Evolutionary conservation across 2,888 invertebrate genomes (phyloP), one percentile per base, ranked within the genome.

Genomic region (Rugalucina vietnamica): DNA sequence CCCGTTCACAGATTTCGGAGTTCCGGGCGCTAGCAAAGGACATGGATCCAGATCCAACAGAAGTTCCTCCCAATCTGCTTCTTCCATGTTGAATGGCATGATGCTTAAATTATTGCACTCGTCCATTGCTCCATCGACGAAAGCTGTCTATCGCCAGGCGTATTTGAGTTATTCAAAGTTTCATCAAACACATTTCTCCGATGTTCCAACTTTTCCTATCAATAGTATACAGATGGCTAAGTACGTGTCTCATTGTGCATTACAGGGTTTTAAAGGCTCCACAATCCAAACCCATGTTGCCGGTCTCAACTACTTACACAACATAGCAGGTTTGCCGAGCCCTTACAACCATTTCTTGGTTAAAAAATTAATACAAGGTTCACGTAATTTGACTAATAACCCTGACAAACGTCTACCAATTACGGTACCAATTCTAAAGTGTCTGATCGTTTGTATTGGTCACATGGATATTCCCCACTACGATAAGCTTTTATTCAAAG

Each of bases 1-100:
- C 69, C 29, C 76, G 76, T 27, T 76, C 69, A 18, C 76, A 76
- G 76, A 36, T 65, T 39, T 1, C 37, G 5, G 27, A 32, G 24
- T 76, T 76, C 50, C 27, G 18, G 0, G 1, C 14, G n/a, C 5
- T 4, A 29, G 60, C 60, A 5, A 27, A 27, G 1, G 10, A 29
- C 8, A 60, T 60, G 60, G 60, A 60, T 29, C 1, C 60, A 29
- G 18, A 65, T 10, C 8, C 65, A 32, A 65, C 65, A 3, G 34
- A 4, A 3, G 34, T 65, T 18, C 65, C 65, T 3, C 4, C 1
- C 10, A 5, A 65, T 10, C 32, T 65, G 18, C 32, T 65, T 18
- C 1, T 4, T 21, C 1, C 34, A 34, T 34, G 1, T 21, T 65
- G 21, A 65, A 21, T 10, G 4, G 1, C 10, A 65, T 14, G 4